Percentiles rank a stretch among this genome's conserved stretches.
These are phyloP conservation scores for Hystrix brachyura DNA, from an alignment of 2,113 vertebrate species.

Conservation along the genomic window DNA sequence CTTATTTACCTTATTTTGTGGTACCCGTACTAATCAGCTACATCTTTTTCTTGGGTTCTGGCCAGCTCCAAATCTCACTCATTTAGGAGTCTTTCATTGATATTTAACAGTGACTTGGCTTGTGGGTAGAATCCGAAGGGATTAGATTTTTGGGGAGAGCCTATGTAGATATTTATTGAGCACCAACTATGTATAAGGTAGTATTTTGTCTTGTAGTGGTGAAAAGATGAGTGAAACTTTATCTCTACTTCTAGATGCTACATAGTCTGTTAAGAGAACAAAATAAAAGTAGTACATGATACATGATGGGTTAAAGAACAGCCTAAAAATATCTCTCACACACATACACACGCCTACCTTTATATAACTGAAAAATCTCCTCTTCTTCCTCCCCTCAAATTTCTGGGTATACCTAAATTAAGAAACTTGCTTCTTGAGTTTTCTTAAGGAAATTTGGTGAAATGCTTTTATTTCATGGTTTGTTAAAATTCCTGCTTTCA, in stretches of 20 bases:
- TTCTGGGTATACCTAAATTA: background rate
- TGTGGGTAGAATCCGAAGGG: constrained; percentile 10
- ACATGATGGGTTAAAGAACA: background rate
- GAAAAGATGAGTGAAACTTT: background rate
- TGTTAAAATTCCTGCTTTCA: background rate
- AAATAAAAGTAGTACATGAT: constrained; percentile 1
- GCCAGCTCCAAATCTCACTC: background rate
- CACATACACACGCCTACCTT: background rate
- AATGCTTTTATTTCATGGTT: constrained; percentile 26
- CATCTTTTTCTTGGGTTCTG: background rate
- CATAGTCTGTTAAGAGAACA: background rate
- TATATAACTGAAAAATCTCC: background rate
- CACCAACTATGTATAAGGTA: background rate
- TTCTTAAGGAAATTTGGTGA: background rate
- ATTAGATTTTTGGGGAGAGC: background rate
- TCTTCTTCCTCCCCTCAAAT: background rate
- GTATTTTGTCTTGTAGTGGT: background rate
- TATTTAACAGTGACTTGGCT: background rate
- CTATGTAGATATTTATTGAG: background rate
- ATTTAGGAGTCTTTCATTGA: background rate
- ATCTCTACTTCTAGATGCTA: background rate
- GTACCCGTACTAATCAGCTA: background rate
- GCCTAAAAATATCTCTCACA: background rate
- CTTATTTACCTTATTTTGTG: background rate
- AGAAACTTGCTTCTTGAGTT: background rate